Conservation (phyloP, 1,140 invertebrate genomes). For the Caenorhabditis inopinata region DNA sequence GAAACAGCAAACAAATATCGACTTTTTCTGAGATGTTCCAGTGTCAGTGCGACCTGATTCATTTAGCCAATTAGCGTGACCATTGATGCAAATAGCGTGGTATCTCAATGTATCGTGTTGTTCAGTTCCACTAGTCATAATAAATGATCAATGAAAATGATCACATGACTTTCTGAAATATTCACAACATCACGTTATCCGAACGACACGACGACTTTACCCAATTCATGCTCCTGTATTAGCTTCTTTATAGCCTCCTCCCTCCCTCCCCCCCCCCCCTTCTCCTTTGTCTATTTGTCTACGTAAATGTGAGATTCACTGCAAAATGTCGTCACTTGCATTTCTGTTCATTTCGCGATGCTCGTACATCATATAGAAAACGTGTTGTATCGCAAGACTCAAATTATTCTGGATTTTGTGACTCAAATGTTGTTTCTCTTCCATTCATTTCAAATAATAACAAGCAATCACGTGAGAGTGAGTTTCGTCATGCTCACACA, state of each 20-base stretch:
- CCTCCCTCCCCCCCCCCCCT: too few relatives aligned
- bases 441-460: too few relatives aligned
- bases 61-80: not conserved
- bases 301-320: not conserved
- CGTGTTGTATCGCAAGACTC: too few relatives aligned
- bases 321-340: not conserved
- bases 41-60: not conserved
- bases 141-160: not conserved
- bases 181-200: not conserved
- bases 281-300: not conserved
- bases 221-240: not conserved
- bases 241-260: slow-evolving; percentile 30
- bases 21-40: too few relatives aligned
- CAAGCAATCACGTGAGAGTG: too few relatives aligned
- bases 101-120: not conserved
- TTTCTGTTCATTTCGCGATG: not conserved
- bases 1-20: too few relatives aligned
- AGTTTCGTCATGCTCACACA: too few relatives aligned
- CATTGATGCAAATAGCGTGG: slow-evolving; percentile 23
- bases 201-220: not conserved
- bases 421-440: too few relatives aligned
- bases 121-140: not conserved
- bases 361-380: slow-evolving; percentile 2
- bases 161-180: slow-evolving; percentile 27
- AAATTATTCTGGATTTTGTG: too few relatives aligned